Conservation (phyloP, 2,113 vertebrate species). For the Ctenodactylus gundi region DNA sequence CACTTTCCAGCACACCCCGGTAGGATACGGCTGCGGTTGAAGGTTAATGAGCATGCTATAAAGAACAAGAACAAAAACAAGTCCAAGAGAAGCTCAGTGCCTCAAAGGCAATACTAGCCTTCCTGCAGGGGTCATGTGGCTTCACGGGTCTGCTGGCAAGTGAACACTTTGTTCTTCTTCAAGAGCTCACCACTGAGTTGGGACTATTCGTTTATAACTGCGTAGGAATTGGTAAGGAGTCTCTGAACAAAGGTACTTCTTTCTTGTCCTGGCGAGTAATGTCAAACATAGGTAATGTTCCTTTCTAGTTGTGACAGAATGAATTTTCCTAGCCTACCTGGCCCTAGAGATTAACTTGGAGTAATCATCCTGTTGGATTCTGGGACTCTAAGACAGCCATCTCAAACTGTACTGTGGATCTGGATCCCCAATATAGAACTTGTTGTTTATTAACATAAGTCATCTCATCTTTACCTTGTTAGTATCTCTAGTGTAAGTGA, state of each 20-base stretch:
- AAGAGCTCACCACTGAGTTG: background rate
- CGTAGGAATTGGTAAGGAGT: background rate
- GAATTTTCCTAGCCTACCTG: background rate
- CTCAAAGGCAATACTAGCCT: background rate
- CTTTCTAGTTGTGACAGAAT: background rate
- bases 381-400: constrained; percentile 1
- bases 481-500: background rate
- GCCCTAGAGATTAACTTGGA: background rate
- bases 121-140: background rate
- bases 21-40: background rate
- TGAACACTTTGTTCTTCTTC: background rate
- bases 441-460: background rate
- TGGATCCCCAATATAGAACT: background rate
- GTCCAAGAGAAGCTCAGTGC: background rate
- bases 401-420: background rate
- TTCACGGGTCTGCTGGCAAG: background rate
- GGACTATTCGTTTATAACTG: background rate
- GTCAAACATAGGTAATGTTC: background rate
- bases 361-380: background rate
- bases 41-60: background rate
- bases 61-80: background rate
- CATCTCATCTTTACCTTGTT: background rate
- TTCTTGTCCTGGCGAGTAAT: background rate
- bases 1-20: background rate
- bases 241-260: background rate